phyloP scores from a whole-genome alignment of 2,888 invertebrate genomes.

The Rhingia rostrata region DNA sequence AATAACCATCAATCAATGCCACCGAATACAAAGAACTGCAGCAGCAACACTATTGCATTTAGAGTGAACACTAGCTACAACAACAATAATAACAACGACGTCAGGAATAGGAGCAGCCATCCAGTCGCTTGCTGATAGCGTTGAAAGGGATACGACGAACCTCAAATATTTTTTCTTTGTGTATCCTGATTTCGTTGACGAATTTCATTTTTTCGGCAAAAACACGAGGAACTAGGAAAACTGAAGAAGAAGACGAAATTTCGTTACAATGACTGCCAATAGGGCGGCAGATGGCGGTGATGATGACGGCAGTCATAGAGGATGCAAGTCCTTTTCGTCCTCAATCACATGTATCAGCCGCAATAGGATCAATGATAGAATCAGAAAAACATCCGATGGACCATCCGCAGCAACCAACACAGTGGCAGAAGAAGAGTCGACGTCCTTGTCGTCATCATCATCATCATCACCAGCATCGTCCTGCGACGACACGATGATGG shows the following conservation, averaged over 20 bases:
- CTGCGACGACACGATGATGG: conserved; percentile 52
- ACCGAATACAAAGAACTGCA: conserved; percentile 75
- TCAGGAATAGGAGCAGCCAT: conserved; percentile 23
- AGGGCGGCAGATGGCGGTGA: conserved; percentile 72
- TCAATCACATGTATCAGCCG: conserved; percentile 56
- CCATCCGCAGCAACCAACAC: conserved; percentile 31
- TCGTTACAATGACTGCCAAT: conserved; percentile 75
- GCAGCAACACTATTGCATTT: conserved; percentile 75
- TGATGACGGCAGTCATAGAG: conserved; percentile 66
- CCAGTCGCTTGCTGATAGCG: conserved; percentile 60
- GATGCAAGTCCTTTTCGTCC: conserved; percentile 39
- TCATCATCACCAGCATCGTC: conserved; percentile 15
- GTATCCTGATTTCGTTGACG: conserved; percentile 61
- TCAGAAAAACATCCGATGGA: conserved; percentile 54
- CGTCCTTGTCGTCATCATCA: conserved; percentile 9
- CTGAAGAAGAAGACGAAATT: conserved; percentile 69
- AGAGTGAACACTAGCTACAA: conserved; percentile 67
- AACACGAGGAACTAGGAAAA: conserved; percentile 43
- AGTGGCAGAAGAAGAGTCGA: conserved; percentile 8
- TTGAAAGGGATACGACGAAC: conserved; percentile 46
- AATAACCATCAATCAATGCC: conserved; percentile 74
- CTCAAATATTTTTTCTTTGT: conserved; percentile 52
- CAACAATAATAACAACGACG: conserved; percentile 37
- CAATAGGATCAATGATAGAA: conserved; percentile 66
- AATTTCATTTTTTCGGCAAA: conserved; percentile 38